Evolutionary conservation across 2,113 vertebrate species (phyloP), one percentile per base, ranked within the genome.

Genomic region (Oenanthe melanoleuca): DNA sequence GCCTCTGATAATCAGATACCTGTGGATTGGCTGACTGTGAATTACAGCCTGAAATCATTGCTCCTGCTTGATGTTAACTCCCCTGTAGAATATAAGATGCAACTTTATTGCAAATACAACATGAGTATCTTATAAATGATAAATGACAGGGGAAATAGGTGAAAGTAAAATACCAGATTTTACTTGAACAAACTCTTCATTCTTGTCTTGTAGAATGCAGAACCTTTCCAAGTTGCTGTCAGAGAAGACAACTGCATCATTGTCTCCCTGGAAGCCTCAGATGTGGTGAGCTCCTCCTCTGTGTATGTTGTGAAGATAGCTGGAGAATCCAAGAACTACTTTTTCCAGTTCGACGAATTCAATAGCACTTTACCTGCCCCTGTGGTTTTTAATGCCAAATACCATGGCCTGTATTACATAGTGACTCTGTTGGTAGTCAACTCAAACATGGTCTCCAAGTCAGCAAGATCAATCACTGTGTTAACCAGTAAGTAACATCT

Each of bases 401-500:
- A 99, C 79, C 99, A 99, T 24, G 99, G 99, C 19, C 98, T 99
- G 8, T 98, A 98, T 95, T 99, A 99, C 97, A 98, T 97, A 18
- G 98, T 99, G 86, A 98, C 98, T 37, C 98, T 99, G 14, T 97
- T 99, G 92, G 96, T 98, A 26, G 96, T 96, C 66, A 98, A 96
- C 71, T 98, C 98, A 56, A 98, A 97, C 59, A 92, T 95, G 95
- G 98, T 98, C 94, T 98, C 98, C 96, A 98, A 98, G 95, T 98
- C 99, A 23, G 65, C 97, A 17, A 97, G 97, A 94, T 99, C 98
- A 20, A 71, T 98, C 45, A 96, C 98, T 23, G 96, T 99, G 69
- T 97, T 99, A 97, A 99, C 99, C 73, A 99, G 99, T 99, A 98
- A 98, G 98, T 93, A 92, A 86, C 28, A 26, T 6, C 11, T 55